These are phyloP conservation scores for Ondatra zibethicus DNA, from an alignment of 2,113 vertebrate genomes.

Conservation along the genomic window DNA sequence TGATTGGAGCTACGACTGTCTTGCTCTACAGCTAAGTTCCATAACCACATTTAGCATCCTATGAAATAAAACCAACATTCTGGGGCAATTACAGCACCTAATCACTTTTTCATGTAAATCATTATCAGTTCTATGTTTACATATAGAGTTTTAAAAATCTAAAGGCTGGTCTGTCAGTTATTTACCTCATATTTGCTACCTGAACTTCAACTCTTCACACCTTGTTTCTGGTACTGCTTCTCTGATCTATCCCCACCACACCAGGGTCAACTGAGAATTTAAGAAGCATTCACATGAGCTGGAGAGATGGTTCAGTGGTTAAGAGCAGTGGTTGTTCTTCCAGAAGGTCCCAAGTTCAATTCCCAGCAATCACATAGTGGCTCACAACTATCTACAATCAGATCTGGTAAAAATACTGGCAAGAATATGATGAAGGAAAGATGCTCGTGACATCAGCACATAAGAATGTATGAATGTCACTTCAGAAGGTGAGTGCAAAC, in stretches of 20 bases:
- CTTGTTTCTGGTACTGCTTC: neutral
- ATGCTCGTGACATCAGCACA: neutral
- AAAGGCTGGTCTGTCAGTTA: neutral
- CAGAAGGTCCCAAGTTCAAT: no score
- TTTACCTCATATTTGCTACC: neutral
- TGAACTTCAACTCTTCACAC: neutral
- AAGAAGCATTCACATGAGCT: neutral
- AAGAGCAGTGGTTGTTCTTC: no score
- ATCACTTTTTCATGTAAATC: neutral
- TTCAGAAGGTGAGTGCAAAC: constrained; percentile 29
- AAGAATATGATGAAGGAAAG: neutral
- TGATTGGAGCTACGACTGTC: neutral
- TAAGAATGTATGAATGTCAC: neutral
- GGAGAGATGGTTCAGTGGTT: no score
- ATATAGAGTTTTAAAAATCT: neutral
- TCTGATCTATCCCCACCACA: neutral
- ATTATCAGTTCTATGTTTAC: neutral
- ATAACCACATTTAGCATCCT: neutral
- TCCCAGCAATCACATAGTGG: no score
- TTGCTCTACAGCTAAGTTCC: neutral
- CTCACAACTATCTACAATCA: no score
- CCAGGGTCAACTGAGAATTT: neutral
- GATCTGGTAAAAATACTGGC: neutral
- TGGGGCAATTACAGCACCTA: neutral
- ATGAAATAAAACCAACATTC: neutral